Conservation (phyloP, 2,888 invertebrate genomes). For the Cheilosia scutellata region DNA sequence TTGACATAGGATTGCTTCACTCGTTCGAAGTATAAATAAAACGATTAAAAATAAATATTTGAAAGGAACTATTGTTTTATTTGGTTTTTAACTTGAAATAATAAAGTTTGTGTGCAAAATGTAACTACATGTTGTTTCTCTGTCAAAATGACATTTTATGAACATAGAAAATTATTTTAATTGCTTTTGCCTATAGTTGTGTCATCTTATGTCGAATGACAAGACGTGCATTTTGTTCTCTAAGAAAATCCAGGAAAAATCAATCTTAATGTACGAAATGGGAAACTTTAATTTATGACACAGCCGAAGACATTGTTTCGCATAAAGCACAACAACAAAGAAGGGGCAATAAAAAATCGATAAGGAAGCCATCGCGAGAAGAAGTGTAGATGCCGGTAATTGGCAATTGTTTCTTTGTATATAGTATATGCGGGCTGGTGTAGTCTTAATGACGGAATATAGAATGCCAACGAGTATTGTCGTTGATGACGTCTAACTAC, state of each 20-base stretch:
- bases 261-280: constrained; percentile 13
- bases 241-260: constrained; percentile 2
- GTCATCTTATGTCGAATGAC: not conserved
- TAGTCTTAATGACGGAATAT: constrained; percentile 56
- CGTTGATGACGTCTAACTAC: constrained; percentile 55
- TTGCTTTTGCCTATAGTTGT: not conserved
- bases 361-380: constrained; percentile 44
- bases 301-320: constrained; percentile 41
- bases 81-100: too few relatives aligned
- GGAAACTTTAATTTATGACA: constrained; percentile 44
- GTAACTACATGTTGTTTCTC: too few relatives aligned
- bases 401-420: constrained; percentile 52
- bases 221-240: not conserved
- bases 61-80: too few relatives aligned
- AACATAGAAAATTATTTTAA: not conserved
- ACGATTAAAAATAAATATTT: too few relatives aligned
- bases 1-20: constrained; percentile 41
- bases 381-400: constrained; percentile 34
- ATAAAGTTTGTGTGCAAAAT: too few relatives aligned
- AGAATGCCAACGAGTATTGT: constrained; percentile 40
- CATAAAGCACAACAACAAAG: constrained; percentile 43
- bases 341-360: constrained; percentile 66
- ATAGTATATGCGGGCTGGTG: not conserved
- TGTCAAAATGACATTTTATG: too few relatives aligned
- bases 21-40: constrained; percentile 26